Evolutionary conservation across 2,797 vertebrate genomes (phyloP), one percentile per base, ranked within the genome.

Genomic region (Sebastes wilsoni): DNA sequence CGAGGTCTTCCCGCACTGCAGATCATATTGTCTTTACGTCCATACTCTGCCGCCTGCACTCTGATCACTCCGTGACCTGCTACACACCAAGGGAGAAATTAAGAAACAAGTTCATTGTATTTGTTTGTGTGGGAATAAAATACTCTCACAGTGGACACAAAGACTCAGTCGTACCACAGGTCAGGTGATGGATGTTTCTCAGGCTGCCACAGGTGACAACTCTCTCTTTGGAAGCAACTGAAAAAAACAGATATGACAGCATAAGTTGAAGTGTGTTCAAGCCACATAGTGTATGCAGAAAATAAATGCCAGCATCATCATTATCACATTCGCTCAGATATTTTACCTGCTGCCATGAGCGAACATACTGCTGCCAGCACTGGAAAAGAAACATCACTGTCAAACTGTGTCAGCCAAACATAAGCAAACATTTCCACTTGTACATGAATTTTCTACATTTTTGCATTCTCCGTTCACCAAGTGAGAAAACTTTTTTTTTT

Each of bases 21-120:
- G 54, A 56, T 80, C 25, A 14, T 8, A 0, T 0, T 22, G 81
- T 84, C 62, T 14, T 34, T 52, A 12, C 86, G 79, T 23, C 89
- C 91, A 27, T 30, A 90, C 10, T 74, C 5, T 0, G 81, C 66
- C 18, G 23, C 28, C 58, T 59, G 16, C 30, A 91, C 87, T 4
- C 10, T 49, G 86, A 90, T 89, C 75, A 92, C 67, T 49, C 87
- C 88, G 10, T 1, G 3, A 7, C 66, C 82, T 84, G 59, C 2
- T 18, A 36, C 27, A 73, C 60, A 77, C 4, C 27, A 36, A 11
- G 2, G 11, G 10, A 30, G 9, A 25, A 34, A 70, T 42, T 5
- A 34, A 20, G 11, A n/a, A 55, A 18, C 3, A 25, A 67, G 14
- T 13, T 11, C 2, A 28, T 16, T 10, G 42, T 11, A 23, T 65